Evolutionary conservation across 2,797 vertebrate species (phyloP), one percentile per base, ranked within the genome.

Genomic region (Borostomias antarcticus): DNA sequence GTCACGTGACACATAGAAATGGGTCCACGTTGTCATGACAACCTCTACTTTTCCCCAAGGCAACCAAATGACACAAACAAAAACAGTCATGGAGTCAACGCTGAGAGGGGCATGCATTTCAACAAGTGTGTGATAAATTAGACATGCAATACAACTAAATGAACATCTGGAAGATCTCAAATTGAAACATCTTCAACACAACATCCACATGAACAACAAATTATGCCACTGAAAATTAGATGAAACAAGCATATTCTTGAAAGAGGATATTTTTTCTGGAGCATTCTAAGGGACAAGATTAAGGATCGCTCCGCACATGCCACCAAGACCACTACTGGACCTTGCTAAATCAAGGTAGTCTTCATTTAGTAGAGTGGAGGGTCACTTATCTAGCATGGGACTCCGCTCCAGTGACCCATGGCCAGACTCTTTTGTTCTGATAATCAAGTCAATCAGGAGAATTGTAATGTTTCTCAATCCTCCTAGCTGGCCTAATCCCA

Each of bases 11-110:
- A 75, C 21, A 53, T 62, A 54, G 56, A 75, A 68, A 64, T 47
- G 37, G 57, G 33, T 51, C 62, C 62, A 51, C 17, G 26, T 78
- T 60, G 79, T 76, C 78, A 80, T 70, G 74, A 66, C 70, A 76
- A 86, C 79, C 25, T 66, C 35, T 79, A 62, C 69, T 85, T 64
- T n/a, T 72, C 85, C 77, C 81, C 79, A 83, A 77, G 76, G 83
- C 84, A 78, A 90, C 82, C 21, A 66, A 72, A 75, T 52, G 80
- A 87, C 75, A 73, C 78, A 70, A 86, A 89, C 84, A 85, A 77
- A 88, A 87, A 89, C 70, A 54, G 28, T 77, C 21, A 77, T 81
- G 85, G 85, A 69, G 75, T 83, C 81, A 83, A 62, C 28, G 48
- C 63, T 56, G 59, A 7, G 17, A 33, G 74, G 52, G 62, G 69